phyloP scores from a whole-genome alignment of 2,113 vertebrate genomes.

The Myiopsitta monachus region DNA sequence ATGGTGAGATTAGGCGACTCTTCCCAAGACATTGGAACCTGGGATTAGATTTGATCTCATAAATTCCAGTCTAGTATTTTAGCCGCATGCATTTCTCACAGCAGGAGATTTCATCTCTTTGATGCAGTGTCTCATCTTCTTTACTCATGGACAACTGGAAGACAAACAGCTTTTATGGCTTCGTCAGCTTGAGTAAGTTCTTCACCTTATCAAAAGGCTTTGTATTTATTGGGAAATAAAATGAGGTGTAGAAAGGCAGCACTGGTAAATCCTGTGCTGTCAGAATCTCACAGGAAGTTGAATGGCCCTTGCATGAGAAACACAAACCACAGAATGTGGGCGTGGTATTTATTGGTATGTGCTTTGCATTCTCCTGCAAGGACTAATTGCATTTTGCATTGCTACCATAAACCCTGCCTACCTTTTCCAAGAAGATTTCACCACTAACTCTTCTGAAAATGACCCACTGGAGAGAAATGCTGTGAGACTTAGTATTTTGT shows the following conservation, averaged over 20 bases:
- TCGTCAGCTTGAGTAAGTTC: background rate
- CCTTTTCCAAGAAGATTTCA: background rate
- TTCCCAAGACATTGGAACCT: background rate
- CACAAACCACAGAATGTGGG: conserved; percentile 35
- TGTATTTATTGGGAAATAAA: conserved; percentile 42
- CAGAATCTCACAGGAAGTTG: conserved; percentile 7
- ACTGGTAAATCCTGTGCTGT: conserved; percentile 8
- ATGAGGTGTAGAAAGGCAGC: background rate
- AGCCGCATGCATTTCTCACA: background rate
- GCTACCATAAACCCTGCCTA: background rate
- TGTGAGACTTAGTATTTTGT: background rate
- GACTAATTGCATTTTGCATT: background rate
- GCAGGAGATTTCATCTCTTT: background rate
- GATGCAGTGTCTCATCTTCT: background rate
- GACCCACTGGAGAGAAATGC: rapidly evolving
- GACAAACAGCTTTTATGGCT: background rate
- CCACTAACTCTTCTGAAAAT: background rate
- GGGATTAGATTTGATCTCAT: background rate
- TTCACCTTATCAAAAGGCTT: conserved; percentile 3
- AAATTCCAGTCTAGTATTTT: background rate
- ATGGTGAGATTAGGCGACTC: background rate
- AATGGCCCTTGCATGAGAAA: conserved; percentile 20
- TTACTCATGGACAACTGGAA: background rate
- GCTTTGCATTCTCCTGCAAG: background rate
- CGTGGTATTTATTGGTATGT: conserved; percentile 6